phyloP scores from a whole-genome alignment of 2,797 vertebrate genomes.

The Epinephelus coioides region DNA sequence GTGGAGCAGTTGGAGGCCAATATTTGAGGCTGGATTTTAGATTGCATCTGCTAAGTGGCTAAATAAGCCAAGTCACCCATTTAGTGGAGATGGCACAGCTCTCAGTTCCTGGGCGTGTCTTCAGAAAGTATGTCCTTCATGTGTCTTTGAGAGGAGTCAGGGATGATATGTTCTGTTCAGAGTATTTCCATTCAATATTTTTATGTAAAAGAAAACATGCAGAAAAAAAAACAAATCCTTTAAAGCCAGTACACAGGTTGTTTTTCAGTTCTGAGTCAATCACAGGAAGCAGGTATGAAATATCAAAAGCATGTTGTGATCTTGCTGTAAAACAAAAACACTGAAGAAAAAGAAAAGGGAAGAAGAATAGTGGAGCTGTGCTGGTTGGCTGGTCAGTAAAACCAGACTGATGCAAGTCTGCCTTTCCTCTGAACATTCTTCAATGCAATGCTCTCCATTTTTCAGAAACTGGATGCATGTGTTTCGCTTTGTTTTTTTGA shows the following conservation, averaged over 20 bases:
- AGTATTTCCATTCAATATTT: background rate
- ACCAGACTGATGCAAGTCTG: background rate
- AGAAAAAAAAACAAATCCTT: background rate
- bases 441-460: background rate
- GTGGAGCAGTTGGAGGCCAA: conserved; percentile 51
- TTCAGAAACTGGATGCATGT: conserved; percentile 4
- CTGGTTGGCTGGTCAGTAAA: conserved; percentile 13
- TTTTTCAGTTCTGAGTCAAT: conserved; percentile 1
- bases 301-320: conserved; percentile 17
- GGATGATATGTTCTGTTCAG: background rate
- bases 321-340: conserved; percentile 4
- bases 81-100: conserved; percentile 2
- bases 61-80: conserved; percentile 31
- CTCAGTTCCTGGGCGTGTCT: background rate
- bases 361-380: background rate
- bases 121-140: background rate
- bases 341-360: background rate
- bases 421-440: conserved; percentile 3
- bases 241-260: background rate
- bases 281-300: conserved; percentile 3
- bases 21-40: conserved; percentile 48
- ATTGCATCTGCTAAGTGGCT: conserved; percentile 37
- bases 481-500: background rate
- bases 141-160: conserved; percentile 18
- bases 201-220: background rate